These are phyloP conservation scores for Lottia scabra DNA, from an alignment of 2,888 invertebrate genomes.

Conservation along the genomic window DNA sequence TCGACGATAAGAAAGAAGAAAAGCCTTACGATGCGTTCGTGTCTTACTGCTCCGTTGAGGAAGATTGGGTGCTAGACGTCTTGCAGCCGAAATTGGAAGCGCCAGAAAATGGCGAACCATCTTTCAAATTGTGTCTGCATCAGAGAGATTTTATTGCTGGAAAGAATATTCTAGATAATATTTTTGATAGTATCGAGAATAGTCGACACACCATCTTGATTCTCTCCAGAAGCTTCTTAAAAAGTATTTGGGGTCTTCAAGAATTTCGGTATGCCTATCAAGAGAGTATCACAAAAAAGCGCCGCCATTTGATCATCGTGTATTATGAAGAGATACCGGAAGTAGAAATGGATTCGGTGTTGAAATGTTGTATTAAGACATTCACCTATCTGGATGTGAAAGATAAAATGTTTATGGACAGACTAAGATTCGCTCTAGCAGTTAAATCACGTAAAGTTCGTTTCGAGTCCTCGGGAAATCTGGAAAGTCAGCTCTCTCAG, in stretches of 20 bases:
- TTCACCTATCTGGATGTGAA: constrained; percentile 87
- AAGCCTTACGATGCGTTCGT: constrained; percentile 84
- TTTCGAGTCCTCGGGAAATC: too few relatives aligned
- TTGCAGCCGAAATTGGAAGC: constrained; percentile 84
- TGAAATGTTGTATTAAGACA: constrained; percentile 86
- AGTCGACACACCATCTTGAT: constrained; percentile 89
- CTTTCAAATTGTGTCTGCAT: constrained; percentile 51
- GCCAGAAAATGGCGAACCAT: constrained; percentile 71
- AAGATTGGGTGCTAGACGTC: constrained; percentile 86
- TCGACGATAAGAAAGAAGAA: background rate
- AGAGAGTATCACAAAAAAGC: background rate
- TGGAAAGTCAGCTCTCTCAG: too few relatives aligned
- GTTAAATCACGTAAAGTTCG: background rate
- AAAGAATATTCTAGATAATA: constrained; percentile 81
- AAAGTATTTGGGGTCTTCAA: constrained; percentile 55
- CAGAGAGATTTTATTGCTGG: constrained; percentile 54
- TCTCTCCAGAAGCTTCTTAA: constrained; percentile 88
- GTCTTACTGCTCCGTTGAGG: constrained; percentile 89
- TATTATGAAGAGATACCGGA: constrained; percentile 86
- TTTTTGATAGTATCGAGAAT: constrained; percentile 88
- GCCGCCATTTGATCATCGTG: constrained; percentile 83
- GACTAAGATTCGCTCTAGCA: constrained; percentile 85
- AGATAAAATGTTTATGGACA: constrained; percentile 93
- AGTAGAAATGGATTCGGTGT: constrained; percentile 86
- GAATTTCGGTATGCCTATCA: background rate